A percentile compares a stretch with the other conserved stretches of the same genome.
Evolutionary conservation across 2,797 vertebrate genomes (phyloP).

Genomic region (Karalla daura): DNA sequence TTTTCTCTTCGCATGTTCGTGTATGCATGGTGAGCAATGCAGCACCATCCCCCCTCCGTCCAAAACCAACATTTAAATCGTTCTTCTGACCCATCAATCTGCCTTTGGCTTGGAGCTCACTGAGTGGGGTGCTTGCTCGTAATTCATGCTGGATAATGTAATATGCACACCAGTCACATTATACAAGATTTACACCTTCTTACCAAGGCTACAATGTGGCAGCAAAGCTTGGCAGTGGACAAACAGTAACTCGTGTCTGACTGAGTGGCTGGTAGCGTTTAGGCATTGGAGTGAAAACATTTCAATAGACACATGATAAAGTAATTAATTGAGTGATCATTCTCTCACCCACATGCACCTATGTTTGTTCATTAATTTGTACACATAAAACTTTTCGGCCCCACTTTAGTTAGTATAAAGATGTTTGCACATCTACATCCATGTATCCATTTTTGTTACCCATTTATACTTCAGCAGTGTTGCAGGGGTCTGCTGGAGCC

Average conservation of each 20-base stretch:
- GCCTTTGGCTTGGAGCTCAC: conserved; percentile 24
- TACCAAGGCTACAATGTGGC: conserved; percentile 9
- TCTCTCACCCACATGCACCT: neutral
- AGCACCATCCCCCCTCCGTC: conserved; percentile 4
- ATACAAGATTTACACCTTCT: conserved; percentile 40
- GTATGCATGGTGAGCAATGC: conserved; percentile 36
- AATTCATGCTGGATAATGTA: conserved; percentile 29
- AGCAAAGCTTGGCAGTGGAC: neutral
- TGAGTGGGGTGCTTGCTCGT: conserved; percentile 23
- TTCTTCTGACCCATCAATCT: conserved; percentile 41
- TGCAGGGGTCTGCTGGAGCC: no score
- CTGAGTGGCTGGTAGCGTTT: conserved; percentile 2
- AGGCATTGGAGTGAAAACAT: neutral
- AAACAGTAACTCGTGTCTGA: conserved; percentile 3
- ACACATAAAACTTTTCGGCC: no score
- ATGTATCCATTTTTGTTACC: no score
- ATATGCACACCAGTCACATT: conserved; percentile 41
- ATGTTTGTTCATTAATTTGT: neutral
- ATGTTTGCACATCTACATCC: no score
- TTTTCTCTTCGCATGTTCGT: conserved; percentile 4
- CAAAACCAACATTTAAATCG: conserved; percentile 46
- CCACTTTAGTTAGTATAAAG: no score
- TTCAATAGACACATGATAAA: neutral
- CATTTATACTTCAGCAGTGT: no score
- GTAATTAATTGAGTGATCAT: neutral